Base-by-base conservation (phyloP, 2,113 vertebrate genomes). In the Pseudolaguvia tuberculata region DNA sequence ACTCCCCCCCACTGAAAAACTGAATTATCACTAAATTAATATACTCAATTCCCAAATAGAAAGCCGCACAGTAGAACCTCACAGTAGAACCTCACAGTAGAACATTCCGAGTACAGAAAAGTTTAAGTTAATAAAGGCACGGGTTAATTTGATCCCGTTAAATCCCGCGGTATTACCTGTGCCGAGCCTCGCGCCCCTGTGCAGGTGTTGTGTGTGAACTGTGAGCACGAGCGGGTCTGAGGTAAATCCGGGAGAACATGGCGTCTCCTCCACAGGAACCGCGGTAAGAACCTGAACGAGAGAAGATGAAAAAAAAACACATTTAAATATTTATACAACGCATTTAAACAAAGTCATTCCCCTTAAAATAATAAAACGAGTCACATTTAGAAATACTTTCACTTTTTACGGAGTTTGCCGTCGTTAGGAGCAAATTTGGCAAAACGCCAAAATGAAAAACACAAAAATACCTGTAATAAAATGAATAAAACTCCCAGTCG, bases 171-270 rank as follows among this genome's bases (percentile, higher is more conserved):
- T 10, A 6, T 67, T 84, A 90, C 90, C 89, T 88, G 57, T 87
- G 23, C 89, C 90, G n/a, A 91, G 70, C 27, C 62, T 77, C 0
- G 18, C 68, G 9, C 72, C 69, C 0, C 0, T 57, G 2, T 6
- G 52, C 57, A 89, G 82, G 1, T 77, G 69, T n/a, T 48, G 69
- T 39, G 63, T 79, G 72, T 14, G 47, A 39, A 88, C 84, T 80
- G 13, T 84, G 72, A 89, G 84, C 23, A 83, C 39, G 18, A 87
- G 72, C 20, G 61, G 1, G 2, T 88, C 77, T 0, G 85, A 78
- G 17, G 77, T 0, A 69, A 90, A 90, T 7, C 88, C 88, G 42
- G 88, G 81, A n/a, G 23, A 72, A 81, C 89, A 90, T 84, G 80
- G 25, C 62, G 76, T 31, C 47, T 78, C 47, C 58, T 86, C 80